Base-by-base conservation (phyloP, 2,797 vertebrate genomes). In the Scarus forsteni region DNA sequence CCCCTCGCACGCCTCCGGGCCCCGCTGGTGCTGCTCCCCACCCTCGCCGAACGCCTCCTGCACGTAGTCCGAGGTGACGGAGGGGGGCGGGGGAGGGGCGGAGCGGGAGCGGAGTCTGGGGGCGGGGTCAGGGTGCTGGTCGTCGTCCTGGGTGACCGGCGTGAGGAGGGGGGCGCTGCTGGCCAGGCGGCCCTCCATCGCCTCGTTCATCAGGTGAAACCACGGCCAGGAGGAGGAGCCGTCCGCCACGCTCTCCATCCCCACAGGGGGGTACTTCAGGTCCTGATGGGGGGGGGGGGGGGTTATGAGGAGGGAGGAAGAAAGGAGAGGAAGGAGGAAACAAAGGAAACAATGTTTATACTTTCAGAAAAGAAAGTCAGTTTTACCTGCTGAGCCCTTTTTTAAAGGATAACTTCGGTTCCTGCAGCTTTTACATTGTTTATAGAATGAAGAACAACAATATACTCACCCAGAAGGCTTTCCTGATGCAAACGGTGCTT, bases 141-240 rank as follows among this genome's bases (percentile, higher is more conserved):
- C 87, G 0, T 86, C 85, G 0, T 87, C 86, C 56, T 84, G 81
- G 3, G 81, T 79, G 46, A 89, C 70, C 0, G 90, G 90, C 7
- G 73, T 62, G 38, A 93, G 86, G 44, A 92, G 81, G 14, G 89
- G 92, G 70, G 89, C 89, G 56, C 91, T 85, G 70, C 34, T 68
- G 0, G 70, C 57, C 45, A 94, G 77, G 0, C 93, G 88, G 5
- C 93, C 92, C 62, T 93, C 92, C 89, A 93, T 92, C 50, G 92
- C 92, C 9, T 93, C 92, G 1, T 92, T 93, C 93, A 93, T 94
- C 45, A 93, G 83, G 73, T 90, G 80, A 14, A 92, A 93, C 92
- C 93, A 94, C 1, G 92, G 92, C 93, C 93, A 93, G 53, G 93
- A 92, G 34, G 90, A 84, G 50, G 90, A 68, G 36, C 83, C 68